Conservation (phyloP, 2,888 invertebrate genomes). For the Drosophila affinis region DNA sequence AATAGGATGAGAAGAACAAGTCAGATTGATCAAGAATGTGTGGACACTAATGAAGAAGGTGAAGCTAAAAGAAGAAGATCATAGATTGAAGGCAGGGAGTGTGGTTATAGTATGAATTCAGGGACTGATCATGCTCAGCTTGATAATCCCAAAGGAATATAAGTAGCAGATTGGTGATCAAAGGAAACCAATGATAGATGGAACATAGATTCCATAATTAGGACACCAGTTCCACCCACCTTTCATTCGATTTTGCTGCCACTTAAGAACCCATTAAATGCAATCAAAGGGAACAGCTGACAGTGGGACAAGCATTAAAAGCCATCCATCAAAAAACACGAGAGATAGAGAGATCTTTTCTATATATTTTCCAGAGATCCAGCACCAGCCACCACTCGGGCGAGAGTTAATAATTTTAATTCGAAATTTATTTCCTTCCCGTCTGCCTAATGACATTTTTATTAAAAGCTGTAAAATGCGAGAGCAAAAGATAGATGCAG, state of each 20-base stretch:
- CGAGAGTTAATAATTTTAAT: slow-evolving; percentile 53
- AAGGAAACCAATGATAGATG: neutral
- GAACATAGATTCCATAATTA: neutral
- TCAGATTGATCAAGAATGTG: no score
- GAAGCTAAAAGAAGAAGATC: neutral
- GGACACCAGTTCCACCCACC: slow-evolving; percentile 11
- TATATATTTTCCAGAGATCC: neutral
- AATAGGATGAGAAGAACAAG: no score
- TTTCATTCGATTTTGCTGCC: neutral
- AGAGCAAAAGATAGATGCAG: slow-evolving; percentile 17
- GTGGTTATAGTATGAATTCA: neutral
- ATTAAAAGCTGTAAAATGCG: slow-evolving; percentile 69
- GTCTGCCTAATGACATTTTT: slow-evolving; percentile 68
- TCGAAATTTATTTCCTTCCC: slow-evolving; percentile 60
- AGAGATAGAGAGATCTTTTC: neutral
- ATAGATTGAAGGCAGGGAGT: no score
- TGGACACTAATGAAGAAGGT: neutral
- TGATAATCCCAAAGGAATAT: slow-evolving; percentile 14
- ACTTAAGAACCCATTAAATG: slow-evolving; percentile 67
- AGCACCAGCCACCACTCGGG: neutral
- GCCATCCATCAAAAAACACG: neutral
- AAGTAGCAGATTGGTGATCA: slow-evolving; percentile 16
- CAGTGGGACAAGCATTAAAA: slow-evolving; percentile 1
- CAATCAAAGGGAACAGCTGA: slow-evolving; percentile 57
- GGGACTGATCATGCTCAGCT: no score